phyloP scores from a whole-genome alignment of 2,113 vertebrate genomes.

The Periophthalmus modestus region DNA sequence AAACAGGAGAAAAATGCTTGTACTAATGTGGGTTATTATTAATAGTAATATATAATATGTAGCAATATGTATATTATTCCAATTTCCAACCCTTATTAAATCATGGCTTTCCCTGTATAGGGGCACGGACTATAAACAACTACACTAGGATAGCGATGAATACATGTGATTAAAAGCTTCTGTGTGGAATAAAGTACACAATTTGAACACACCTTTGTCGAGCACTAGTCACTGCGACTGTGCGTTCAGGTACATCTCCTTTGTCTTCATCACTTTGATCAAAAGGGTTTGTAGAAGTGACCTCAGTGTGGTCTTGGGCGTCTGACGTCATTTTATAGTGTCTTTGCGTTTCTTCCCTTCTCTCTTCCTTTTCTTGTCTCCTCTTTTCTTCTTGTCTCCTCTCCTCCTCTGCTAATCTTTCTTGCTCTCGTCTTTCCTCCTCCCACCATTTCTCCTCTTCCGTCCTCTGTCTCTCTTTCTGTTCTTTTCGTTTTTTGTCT shows the following conservation, averaged over 20 bases:
- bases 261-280: constrained; percentile 58
- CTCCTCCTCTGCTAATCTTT: neutral
- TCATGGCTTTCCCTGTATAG: too few relatives aligned
- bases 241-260: constrained; percentile 36
- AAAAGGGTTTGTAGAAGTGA: constrained; percentile 36
- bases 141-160: too few relatives aligned
- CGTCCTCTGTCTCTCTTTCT: neutral
- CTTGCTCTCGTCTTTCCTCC: neutral
- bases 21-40: too few relatives aligned
- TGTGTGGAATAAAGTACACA: too few relatives aligned
- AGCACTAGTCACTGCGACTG: constrained; percentile 71
- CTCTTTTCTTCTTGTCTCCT: constrained; percentile 13
- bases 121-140: too few relatives aligned
- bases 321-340: neutral
- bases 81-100: too few relatives aligned
- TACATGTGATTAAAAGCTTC: too few relatives aligned
- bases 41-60: too few relatives aligned
- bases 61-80: too few relatives aligned
- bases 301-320: neutral
- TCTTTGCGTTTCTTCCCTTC: neutral
- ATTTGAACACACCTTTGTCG: constrained; percentile 83
- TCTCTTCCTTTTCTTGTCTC: constrained; percentile 9
- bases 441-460: neutral
- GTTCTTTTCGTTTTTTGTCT: neutral
- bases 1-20: too few relatives aligned